These are phyloP conservation scores for Chlorodrepanis virens DNA, from an alignment of 2,113 vertebrate species.

Conservation along the genomic window DNA sequence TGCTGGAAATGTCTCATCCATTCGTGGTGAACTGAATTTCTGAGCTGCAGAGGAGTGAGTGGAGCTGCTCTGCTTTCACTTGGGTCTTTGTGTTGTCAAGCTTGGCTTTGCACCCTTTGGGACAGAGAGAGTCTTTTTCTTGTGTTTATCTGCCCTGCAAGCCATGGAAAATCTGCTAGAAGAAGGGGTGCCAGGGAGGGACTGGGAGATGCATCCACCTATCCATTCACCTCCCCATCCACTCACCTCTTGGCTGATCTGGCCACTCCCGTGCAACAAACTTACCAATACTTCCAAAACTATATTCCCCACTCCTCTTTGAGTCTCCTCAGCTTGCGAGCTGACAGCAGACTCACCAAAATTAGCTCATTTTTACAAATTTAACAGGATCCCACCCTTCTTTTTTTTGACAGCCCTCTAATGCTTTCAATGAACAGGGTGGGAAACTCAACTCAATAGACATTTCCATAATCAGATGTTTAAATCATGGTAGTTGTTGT, in stretches of 20 bases:
- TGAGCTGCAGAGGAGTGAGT: background rate
- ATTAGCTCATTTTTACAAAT: background rate
- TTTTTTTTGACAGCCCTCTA: background rate
- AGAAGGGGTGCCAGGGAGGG: background rate
- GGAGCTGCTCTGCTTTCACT: background rate
- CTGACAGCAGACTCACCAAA: background rate
- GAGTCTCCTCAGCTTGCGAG: background rate
- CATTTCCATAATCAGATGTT: background rate
- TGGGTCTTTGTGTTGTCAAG: background rate
- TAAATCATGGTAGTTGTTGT: background rate
- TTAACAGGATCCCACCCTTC: background rate
- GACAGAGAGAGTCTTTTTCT: background rate
- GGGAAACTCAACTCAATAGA: background rate
- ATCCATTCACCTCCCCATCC: background rate
- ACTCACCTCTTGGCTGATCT: background rate
- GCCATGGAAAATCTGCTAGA: background rate
- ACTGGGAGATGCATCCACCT: background rate
- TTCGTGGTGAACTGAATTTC: background rate
- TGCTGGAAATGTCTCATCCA: background rate
- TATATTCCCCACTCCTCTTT: background rate
- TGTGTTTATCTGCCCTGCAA: background rate
- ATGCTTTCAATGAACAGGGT: background rate
- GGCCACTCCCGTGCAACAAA: background rate
- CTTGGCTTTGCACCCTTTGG: background rate
- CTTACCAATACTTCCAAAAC: accelerated